phyloP scores from a whole-genome alignment of 2,113 vertebrate genomes.

The Salminus brasiliensis region DNA sequence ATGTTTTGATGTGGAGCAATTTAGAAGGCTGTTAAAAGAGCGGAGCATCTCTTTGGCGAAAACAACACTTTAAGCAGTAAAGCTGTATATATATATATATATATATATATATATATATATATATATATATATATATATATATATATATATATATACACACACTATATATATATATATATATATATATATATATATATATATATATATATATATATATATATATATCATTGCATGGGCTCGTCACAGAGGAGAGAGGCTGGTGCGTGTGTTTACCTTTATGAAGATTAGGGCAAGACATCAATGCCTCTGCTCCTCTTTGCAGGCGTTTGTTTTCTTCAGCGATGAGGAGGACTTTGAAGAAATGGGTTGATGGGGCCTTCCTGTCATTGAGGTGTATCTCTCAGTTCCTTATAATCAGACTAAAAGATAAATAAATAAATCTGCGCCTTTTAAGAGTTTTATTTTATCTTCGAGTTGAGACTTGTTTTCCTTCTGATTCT shows the following conservation, averaged over 20 bases:
- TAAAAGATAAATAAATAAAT: conserved; percentile 36
- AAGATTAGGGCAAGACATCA: conserved; percentile 54
- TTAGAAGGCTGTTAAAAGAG: conserved; percentile 38
- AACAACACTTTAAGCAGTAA: conserved; percentile 46
- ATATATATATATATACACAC: conserved; percentile 71
- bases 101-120: conserved; percentile 71
- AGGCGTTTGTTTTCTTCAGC: conserved; percentile 49
- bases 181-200: conserved; percentile 70
- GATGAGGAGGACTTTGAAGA: conserved; percentile 49
- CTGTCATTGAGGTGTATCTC: conserved; percentile 46
- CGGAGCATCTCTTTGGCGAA: conserved; percentile 22
- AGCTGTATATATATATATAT: conserved; percentile 63
- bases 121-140: no score
- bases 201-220: no score
- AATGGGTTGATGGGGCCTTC: conserved; percentile 32
- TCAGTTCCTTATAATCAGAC: conserved; percentile 39
- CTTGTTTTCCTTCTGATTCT: not conserved
- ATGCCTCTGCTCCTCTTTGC: conserved; percentile 33
- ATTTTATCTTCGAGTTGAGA: conserved; percentile 4
- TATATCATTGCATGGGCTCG: conserved; percentile 63
- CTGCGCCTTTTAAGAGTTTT: conserved; percentile 20
- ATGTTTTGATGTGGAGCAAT: conserved; percentile 30
- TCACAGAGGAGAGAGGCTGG: conserved; percentile 35
- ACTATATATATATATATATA: conserved; percentile 68
- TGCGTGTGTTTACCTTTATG: conserved; percentile 53